Evolutionary conservation across 2,888 invertebrate species (phyloP).

Genomic region (Schrankia costaestrigalis): DNA sequence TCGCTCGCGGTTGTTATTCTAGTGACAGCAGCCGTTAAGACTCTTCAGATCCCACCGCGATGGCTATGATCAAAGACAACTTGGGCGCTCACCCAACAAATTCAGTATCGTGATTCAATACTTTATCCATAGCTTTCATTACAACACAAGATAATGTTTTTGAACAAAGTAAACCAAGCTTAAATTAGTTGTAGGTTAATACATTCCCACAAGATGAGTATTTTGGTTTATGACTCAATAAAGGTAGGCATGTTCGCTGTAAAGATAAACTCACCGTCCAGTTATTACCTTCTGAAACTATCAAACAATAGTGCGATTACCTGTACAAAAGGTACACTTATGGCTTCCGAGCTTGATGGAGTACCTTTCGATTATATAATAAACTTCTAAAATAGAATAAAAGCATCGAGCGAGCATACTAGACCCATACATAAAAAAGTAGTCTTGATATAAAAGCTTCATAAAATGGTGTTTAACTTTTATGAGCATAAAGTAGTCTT

Average conservation of each 20-base stretch:
- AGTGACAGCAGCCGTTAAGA: too few species aligned
- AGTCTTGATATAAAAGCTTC: slow-evolving; percentile 20
- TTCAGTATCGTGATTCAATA: too few species aligned
- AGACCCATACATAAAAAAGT: slow-evolving; percentile 14
- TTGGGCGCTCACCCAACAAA: too few species aligned
- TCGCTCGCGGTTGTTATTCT: too few species aligned
- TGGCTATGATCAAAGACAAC: too few species aligned
- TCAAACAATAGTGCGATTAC: not conserved
- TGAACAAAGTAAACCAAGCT: too few species aligned
- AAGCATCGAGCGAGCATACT: slow-evolving; percentile 12
- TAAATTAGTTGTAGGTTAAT: too few species aligned
- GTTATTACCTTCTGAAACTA: not conserved
- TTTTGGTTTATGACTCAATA: not conserved
- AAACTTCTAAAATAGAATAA: slow-evolving; percentile 3
- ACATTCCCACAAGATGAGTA: too few species aligned
- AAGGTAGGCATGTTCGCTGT: not conserved
- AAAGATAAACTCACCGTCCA: not conserved
- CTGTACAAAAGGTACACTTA: not conserved
- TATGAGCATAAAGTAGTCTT: slow-evolving; percentile 27
- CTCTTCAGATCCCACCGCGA: too few species aligned
- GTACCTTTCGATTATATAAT: not conserved
- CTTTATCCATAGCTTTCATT: too few species aligned
- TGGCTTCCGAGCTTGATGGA: not conserved
- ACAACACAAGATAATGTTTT: too few species aligned
- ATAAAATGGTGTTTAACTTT: slow-evolving; percentile 32